phyloP scores from a whole-genome alignment of 2,113 vertebrate species.

The Heloderma charlesbogerti region DNA sequence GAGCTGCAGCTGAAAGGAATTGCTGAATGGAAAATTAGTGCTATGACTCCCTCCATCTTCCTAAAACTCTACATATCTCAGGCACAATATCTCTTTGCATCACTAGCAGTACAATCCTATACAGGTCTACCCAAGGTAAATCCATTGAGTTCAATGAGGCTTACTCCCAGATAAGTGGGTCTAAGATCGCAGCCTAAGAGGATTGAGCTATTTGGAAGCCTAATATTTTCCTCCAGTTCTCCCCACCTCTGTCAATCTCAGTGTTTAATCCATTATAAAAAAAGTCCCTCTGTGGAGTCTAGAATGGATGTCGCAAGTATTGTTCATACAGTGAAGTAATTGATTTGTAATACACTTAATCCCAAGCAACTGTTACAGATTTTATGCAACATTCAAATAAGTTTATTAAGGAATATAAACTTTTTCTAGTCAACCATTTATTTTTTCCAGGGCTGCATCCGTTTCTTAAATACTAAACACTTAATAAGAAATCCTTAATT shows the following conservation, averaged over 20 bases:
- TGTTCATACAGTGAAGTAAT: not conserved
- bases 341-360: not conserved
- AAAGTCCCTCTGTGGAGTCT: too few species aligned
- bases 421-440: not conserved
- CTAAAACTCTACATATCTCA: not conserved
- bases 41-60: not conserved
- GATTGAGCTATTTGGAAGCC: not conserved
- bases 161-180: too few species aligned
- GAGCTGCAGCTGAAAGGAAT: not conserved
- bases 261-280: not conserved
- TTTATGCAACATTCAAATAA: not conserved
- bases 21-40: not conserved
- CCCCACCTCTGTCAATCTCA: too few species aligned
- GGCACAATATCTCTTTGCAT: not conserved
- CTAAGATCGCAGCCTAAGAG: not conserved
- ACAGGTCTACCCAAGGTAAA: too few species aligned
- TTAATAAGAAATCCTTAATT: not conserved
- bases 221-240: not conserved
- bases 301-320: too few species aligned
- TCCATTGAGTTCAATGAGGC: too few species aligned
- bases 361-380: not conserved
- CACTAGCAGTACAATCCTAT: not conserved
- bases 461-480: not conserved
- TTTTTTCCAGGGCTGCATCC: not conserved
- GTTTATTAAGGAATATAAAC: too few species aligned